A percentile compares a stretch with the other conserved stretches of the same genome.
phyloP scores from a whole-genome alignment of 1,140 invertebrate genomes.

The Halictus rubicundus region DNA sequence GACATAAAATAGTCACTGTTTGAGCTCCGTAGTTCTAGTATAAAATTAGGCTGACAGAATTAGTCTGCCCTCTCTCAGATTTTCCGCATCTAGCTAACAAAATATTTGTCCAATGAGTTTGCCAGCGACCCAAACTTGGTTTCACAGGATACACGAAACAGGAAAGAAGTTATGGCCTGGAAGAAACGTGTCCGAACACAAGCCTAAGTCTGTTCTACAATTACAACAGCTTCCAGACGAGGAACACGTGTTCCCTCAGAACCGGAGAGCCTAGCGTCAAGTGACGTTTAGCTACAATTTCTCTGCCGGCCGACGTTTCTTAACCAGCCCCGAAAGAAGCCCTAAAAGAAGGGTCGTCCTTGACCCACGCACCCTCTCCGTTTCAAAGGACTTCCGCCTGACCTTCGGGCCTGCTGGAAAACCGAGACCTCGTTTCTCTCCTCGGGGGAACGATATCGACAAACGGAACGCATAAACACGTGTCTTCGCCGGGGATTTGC shows the following conservation, averaged over 20 bases:
- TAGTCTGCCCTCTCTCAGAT: too few species aligned
- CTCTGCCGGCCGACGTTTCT: too few species aligned
- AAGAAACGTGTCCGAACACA: neutral
- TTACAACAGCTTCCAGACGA: slow-evolving; percentile 1
- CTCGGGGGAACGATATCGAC: neutral
- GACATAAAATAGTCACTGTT: too few species aligned
- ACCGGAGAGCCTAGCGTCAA: neutral
- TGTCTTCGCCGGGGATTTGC: neutral
- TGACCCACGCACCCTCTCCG: slow-evolving; percentile 4
- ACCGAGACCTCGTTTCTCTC: neutral
- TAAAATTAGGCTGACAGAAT: too few species aligned
- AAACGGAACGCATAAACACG: slow-evolving; percentile 1
- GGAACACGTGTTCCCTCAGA: slow-evolving; percentile 7
- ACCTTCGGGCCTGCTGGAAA: neutral
- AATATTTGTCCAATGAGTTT: too few species aligned
- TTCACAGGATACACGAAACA: neutral
- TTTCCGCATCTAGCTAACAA: too few species aligned
- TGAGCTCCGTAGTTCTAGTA: too few species aligned
- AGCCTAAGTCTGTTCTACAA: neutral
- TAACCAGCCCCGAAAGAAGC: neutral
- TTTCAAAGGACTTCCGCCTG: slow-evolving; percentile 31
- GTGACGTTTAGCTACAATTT: slow-evolving; percentile 7
- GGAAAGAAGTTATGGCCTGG: neutral
- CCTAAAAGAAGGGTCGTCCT: slow-evolving; percentile 1
- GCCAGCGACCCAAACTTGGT: neutral